phyloP scores from a whole-genome alignment of 2,888 invertebrate species.

The Stramonita haemastoma region DNA sequence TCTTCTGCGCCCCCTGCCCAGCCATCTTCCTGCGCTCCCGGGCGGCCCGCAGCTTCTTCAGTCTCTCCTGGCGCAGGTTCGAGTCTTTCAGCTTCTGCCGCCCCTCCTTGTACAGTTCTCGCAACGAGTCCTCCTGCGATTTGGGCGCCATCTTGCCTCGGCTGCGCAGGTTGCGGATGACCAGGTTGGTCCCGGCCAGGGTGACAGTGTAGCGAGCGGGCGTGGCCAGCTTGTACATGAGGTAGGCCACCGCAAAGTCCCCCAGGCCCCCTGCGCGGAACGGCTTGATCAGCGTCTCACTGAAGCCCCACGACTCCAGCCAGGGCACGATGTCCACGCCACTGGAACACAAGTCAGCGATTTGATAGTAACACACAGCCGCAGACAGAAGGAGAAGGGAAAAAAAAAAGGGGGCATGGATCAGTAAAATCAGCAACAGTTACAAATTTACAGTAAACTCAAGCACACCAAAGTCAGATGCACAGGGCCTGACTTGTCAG shows the following conservation, averaged over 20 bases:
- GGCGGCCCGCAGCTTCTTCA: conserved; percentile 17
- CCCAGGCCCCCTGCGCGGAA: conserved; percentile 88
- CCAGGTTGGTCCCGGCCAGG: conserved; percentile 90
- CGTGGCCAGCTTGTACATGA: conserved; percentile 94
- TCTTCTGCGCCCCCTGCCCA: neutral
- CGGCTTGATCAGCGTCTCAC: conserved; percentile 87
- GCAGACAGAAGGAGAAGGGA: neutral
- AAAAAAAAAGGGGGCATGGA: neutral
- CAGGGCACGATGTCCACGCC: conserved; percentile 92
- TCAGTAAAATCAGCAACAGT: neutral
- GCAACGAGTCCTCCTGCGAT: conserved; percentile 77
- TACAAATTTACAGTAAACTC: neutral
- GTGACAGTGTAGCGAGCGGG: conserved; percentile 95
- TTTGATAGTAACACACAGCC: neutral
- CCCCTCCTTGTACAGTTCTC: conserved; percentile 66
- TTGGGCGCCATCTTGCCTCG: conserved; percentile 89
- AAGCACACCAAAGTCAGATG: neutral
- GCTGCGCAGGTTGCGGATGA: conserved; percentile 88
- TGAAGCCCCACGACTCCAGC: conserved; percentile 87
- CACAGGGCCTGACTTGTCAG: neutral
- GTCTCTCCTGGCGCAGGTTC: conserved; percentile 28
- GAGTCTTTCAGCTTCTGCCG: conserved; percentile 56
- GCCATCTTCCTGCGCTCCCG: conserved; percentile 22
- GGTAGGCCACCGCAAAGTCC: conserved; percentile 91
- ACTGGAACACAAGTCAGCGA: conserved; percentile 80